Conservation (phyloP, 2,888 invertebrate genomes). For the Synergus itoensis region DNA sequence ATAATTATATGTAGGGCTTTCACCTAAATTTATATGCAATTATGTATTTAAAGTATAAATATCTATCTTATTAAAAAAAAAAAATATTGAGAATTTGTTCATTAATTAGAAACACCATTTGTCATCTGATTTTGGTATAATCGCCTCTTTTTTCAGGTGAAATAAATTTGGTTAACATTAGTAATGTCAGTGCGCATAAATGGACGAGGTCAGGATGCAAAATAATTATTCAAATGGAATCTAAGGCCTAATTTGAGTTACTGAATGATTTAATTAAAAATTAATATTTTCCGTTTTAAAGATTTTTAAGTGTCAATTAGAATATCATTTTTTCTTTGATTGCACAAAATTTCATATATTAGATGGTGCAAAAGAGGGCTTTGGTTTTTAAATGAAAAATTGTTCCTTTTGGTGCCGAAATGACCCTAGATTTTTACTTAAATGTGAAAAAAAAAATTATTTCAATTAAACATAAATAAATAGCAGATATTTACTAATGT, state of each 20-base stretch:
- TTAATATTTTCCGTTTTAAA: not conserved
- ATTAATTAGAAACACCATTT: not conserved
- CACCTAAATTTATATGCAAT: too few relatives aligned
- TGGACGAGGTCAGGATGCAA: not conserved
- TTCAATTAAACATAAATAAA: not conserved
- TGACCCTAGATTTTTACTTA: too few relatives aligned
- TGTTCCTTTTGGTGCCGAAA: too few relatives aligned
- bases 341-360: too few relatives aligned
- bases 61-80: not conserved
- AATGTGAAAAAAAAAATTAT: too few relatives aligned
- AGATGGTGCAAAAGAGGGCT: too few relatives aligned
- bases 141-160: not conserved
- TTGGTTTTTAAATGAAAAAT: too few relatives aligned
- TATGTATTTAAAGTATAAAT: too few relatives aligned
- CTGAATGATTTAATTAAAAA: not conserved
- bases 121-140: not conserved
- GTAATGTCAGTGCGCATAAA: not conserved
- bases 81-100: not conserved
- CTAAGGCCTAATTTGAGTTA: not conserved
- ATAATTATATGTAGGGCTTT: not conserved
- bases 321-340: too few relatives aligned
- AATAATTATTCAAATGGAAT: not conserved
- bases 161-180: conserved; percentile 7
- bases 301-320: too few relatives aligned
- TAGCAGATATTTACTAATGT: conserved; percentile 44